Percentiles rank a stretch among this genome's conserved stretches.
Conservation (phyloP, 2,888 invertebrate genomes). For the Tillus elongatus region DNA sequence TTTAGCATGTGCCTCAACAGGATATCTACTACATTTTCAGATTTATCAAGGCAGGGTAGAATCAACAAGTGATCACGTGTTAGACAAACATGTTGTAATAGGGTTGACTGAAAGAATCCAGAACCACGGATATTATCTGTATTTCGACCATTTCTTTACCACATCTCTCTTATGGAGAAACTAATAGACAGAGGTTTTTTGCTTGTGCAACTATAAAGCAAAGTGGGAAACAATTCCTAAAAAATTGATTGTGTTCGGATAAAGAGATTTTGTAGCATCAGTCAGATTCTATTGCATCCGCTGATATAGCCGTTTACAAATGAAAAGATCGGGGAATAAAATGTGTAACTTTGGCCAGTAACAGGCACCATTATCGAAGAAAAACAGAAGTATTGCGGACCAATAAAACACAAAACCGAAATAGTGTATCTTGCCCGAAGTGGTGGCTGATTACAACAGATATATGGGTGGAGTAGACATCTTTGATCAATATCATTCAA, state of each 20-base stretch:
- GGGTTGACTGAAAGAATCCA: too few relatives aligned
- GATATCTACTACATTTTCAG: too few relatives aligned
- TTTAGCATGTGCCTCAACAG: too few relatives aligned
- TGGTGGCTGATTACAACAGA: slow-evolving; percentile 5
- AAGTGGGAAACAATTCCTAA: neutral
- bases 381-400: slow-evolving; percentile 1
- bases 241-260: slow-evolving; percentile 3
- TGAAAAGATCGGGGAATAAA: neutral
- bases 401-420: neutral
- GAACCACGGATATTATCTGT: too few relatives aligned
- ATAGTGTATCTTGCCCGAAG: slow-evolving; percentile 5
- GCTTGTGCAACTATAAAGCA: slow-evolving; percentile 3
- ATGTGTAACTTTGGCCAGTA: slow-evolving; percentile 3
- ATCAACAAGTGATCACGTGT: too few relatives aligned
- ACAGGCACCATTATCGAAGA: neutral
- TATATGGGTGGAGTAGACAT: slow-evolving; percentile 6
- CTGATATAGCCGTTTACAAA: neutral
- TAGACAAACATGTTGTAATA: too few relatives aligned
- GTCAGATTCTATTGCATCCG: slow-evolving; percentile 4
- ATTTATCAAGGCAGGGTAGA: too few relatives aligned
- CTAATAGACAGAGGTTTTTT: too few relatives aligned
- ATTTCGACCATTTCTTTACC: too few relatives aligned
- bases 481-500: neutral
- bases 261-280: neutral
- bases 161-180: too few relatives aligned